These are phyloP conservation scores for Heliconius cydno DNA, from an alignment of 2,888 invertebrate genomes.

Conservation along the genomic window DNA sequence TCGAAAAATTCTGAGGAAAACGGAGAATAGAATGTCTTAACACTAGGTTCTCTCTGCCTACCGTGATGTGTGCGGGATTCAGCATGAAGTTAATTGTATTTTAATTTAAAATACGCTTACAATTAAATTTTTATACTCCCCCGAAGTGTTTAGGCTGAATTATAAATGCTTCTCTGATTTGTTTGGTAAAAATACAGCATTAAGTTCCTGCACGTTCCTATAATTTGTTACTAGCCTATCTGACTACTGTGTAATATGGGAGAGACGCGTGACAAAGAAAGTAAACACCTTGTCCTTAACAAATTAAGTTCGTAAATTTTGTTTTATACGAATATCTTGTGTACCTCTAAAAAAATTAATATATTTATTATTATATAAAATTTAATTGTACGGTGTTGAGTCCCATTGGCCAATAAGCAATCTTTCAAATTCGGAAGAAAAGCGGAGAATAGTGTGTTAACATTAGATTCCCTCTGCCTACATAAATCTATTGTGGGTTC, in stretches of 20 bases:
- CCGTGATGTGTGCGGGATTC: neutral
- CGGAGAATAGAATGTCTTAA: neutral
- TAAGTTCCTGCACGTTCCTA: constrained; percentile 1
- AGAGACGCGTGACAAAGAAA: neutral
- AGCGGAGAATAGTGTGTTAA: no score
- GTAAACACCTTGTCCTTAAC: neutral
- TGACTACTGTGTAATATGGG: neutral
- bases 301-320: neutral
- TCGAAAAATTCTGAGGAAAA: neutral
- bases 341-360: no score
- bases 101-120: neutral
- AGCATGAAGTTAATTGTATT: neutral
- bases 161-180: neutral
- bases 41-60: neutral
- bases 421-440: no score
- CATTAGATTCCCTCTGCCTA: no score
- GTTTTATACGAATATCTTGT: neutral
- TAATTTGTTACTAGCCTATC: constrained; percentile 16
- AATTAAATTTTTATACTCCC: neutral
- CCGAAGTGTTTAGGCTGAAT: no score
- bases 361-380: no score
- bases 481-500: no score
- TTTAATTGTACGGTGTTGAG: no score
- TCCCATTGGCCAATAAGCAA: no score
- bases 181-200: neutral